phyloP scores from a whole-genome alignment of 2,888 invertebrate species.

The Anticlea derivata region DNA sequence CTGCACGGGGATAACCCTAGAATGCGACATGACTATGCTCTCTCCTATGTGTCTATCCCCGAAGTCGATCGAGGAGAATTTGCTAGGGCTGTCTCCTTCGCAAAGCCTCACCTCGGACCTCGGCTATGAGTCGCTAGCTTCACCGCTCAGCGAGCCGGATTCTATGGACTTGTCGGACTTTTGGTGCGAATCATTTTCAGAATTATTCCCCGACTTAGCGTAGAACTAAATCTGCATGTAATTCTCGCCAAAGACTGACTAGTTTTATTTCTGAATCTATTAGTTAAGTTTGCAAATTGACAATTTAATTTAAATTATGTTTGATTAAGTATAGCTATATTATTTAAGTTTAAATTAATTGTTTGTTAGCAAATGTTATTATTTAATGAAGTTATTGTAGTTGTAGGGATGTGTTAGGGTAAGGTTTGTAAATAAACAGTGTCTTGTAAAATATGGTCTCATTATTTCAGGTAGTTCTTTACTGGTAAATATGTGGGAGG shows the following conservation, averaged over 20 bases:
- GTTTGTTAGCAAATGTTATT: slow-evolving; percentile 37
- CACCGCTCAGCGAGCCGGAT: slow-evolving; percentile 75
- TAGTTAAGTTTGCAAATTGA: slow-evolving; percentile 50
- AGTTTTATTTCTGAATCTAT: slow-evolving; percentile 54
- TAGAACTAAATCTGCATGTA: slow-evolving; percentile 65
- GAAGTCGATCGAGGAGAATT: slow-evolving; percentile 60
- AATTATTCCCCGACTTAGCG: slow-evolving; percentile 89
- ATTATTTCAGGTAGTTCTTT: neutral
- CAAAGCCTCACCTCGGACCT: slow-evolving; percentile 73
- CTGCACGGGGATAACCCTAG: slow-evolving; percentile 55
- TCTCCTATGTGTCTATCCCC: slow-evolving; percentile 74
- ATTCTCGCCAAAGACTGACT: slow-evolving; percentile 79
- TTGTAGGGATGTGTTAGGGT: slow-evolving; percentile 57
- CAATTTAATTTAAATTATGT: slow-evolving; percentile 43
- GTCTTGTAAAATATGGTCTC: slow-evolving; percentile 28
- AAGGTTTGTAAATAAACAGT: slow-evolving; percentile 57
- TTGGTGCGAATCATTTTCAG: slow-evolving; percentile 90
- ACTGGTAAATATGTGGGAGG: too few species aligned
- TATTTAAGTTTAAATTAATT: slow-evolving; percentile 16
- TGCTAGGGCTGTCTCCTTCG: slow-evolving; percentile 68
- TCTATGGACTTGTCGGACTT: slow-evolving; percentile 84
- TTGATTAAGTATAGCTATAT: slow-evolving; percentile 32
- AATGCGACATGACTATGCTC: slow-evolving; percentile 73
- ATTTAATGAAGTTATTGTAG: slow-evolving; percentile 36
- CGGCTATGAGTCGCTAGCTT: slow-evolving; percentile 77